Conservation (phyloP, 2,113 vertebrate genomes). For the Crocuta crocuta region DNA sequence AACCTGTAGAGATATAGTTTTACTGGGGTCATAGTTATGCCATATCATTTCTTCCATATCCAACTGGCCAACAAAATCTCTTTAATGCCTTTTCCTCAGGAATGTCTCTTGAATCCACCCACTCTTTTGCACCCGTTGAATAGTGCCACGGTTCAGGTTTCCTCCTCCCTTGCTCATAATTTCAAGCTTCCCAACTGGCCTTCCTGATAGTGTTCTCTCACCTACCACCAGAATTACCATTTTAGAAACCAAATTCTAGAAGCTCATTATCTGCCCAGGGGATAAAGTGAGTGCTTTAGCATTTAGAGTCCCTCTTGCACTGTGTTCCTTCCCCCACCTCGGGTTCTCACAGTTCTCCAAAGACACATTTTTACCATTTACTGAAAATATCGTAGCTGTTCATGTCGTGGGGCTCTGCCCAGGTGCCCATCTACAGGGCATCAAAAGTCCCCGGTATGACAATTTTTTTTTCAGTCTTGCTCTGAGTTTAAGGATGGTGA, state of each 20-base stretch:
- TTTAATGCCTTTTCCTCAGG: neutral
- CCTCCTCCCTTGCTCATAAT: neutral
- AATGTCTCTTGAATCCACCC: neutral
- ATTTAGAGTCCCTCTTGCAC: neutral
- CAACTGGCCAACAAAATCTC: neutral
- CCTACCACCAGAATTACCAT: neutral
- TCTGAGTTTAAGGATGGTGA: neutral
- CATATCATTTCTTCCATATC: neutral
- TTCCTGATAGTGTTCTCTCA: neutral
- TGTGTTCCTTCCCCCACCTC: neutral
- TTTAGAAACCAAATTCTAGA: neutral
- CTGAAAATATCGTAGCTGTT: neutral
- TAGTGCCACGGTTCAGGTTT: neutral
- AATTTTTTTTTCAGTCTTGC: slow-evolving; percentile 30
- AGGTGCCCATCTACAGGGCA: neutral
- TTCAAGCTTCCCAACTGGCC: neutral
- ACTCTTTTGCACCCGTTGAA: neutral
- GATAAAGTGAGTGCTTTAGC: neutral
- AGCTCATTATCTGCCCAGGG: neutral
- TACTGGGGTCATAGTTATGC: neutral
- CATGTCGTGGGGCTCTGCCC: neutral
- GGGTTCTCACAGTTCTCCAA: neutral
- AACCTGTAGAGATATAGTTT: neutral
- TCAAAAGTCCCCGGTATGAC: neutral
- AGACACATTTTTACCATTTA: neutral